phyloP scores from a whole-genome alignment of 2,113 vertebrate genomes.

The Paraplagusia blochii region DNA sequence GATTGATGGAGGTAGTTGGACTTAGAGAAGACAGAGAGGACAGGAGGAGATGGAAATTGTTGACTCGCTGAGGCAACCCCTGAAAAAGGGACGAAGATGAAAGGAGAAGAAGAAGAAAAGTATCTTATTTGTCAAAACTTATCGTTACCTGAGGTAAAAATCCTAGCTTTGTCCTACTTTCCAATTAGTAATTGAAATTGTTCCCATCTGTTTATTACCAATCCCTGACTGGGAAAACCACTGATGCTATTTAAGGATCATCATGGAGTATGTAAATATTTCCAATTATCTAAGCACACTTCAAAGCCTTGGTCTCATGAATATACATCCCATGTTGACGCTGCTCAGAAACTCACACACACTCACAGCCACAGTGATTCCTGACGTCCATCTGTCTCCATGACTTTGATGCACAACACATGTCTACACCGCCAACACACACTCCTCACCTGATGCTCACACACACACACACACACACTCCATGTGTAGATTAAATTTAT shows the following conservation, averaged over 20 bases:
- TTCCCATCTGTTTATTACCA: slow-evolving; percentile 30
- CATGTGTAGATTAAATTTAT: slow-evolving; percentile 33
- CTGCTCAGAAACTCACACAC: not conserved
- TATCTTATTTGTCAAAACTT: no score
- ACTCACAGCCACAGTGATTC: not conserved
- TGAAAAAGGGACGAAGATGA: no score
- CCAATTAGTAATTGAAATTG: no score
- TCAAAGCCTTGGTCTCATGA: slow-evolving; percentile 68
- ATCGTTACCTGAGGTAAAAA: no score
- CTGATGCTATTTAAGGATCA: slow-evolving; percentile 42
- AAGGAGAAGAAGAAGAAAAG: no score
- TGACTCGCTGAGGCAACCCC: no score
- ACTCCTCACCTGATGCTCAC: not conserved
- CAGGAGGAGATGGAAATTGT: no score
- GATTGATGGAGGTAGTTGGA: no score
- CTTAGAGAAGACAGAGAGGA: no score
- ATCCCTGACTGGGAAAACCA: slow-evolving; percentile 44
- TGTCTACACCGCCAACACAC: slow-evolving; percentile 46
- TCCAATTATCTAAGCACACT: slow-evolving; percentile 66
- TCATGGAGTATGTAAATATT: slow-evolving; percentile 57
- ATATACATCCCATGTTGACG: slow-evolving; percentile 59
- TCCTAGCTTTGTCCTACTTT: no score
- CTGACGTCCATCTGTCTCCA: slow-evolving; percentile 66
- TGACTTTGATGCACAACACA: slow-evolving; percentile 67
- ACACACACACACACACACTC: not conserved